Base-by-base conservation (phyloP, 2,888 invertebrate species). In the Eulithis testata region DNA sequence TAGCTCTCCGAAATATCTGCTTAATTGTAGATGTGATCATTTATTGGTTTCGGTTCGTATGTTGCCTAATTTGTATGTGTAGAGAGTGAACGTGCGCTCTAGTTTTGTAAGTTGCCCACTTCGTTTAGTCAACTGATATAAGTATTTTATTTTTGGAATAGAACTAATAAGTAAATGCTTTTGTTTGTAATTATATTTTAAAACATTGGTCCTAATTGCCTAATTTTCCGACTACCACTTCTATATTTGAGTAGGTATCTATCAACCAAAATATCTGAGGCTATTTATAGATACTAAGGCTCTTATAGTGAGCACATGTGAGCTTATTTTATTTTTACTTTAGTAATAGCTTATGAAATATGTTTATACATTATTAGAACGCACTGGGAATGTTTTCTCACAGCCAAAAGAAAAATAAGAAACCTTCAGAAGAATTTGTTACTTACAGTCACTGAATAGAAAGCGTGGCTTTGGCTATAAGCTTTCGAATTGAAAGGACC, bases 1-100 rank as follows among this genome's bases (percentile, higher is more conserved):
- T 79, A 72, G 73, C 73, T 76, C 75, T 79, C 75, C 59, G 12
- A 63, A 67, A 71, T 65, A 63, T 50, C 55, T 65, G 61, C 64
- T 63, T 73, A 68, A 71, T 66, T 66, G 50, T 63, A 56, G 55
- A 56, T 47, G 45, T 45, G 52, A 40, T 57, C 56, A 60, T 62
- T 49, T 64, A 65, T 69, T 49, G 50, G 27, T n/a, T 50, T 27
- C 51, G 63, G 63, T 58, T 60, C 36, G 55, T 60, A 65, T 53
- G 11, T 57, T 68, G 36, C 12, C 37, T 53, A 36, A 54, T 61
- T 61, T 61, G 27, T 49, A 40, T 36, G 21, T 40, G 21, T 21
- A 21, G 21, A 21, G 47, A 12, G 47, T 14, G 11, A 6, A 47
- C 12, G 12, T 11, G n/a, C 49, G 49, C 21, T 49, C 21, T 21